Conservation (phyloP, 2,797 vertebrate species). For the Acanthurus lineatus region DNA sequence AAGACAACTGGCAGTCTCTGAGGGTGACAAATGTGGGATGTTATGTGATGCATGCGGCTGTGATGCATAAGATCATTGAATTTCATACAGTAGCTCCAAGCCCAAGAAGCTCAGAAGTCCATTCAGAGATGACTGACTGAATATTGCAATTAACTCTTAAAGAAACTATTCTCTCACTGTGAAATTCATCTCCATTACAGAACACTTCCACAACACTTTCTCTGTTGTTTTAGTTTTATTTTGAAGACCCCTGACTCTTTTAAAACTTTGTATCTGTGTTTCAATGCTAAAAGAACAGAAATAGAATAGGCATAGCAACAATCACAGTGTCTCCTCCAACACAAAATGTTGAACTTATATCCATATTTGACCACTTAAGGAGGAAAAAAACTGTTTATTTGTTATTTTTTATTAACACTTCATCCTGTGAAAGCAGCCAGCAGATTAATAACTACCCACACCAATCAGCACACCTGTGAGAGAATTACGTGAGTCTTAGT, state of each 20-base stretch:
- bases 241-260: neutral
- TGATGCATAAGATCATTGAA: too few relatives aligned
- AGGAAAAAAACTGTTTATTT: conserved; percentile 3
- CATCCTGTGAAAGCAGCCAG: conserved; percentile 5
- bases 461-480: conserved; percentile 12
- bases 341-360: neutral
- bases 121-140: too few relatives aligned
- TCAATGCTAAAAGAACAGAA: neutral
- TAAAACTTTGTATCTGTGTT: conserved; percentile 7
- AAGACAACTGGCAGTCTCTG: too few relatives aligned
- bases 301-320: conserved; percentile 11
- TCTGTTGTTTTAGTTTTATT: neutral
- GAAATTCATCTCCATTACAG: too few relatives aligned
- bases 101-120: too few relatives aligned
- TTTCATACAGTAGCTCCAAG: too few relatives aligned
- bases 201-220: too few relatives aligned
- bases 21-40: too few relatives aligned
- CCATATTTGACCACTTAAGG: neutral
- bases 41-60: too few relatives aligned
- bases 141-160: too few relatives aligned
- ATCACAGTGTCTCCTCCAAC: neutral
- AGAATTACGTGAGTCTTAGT: conserved; percentile 25
- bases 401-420: conserved; percentile 13
- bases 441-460: conserved; percentile 1
- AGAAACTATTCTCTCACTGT: too few relatives aligned